Base-by-base conservation (phyloP, 2,113 vertebrate species). In the Salvator merianae region DNA sequence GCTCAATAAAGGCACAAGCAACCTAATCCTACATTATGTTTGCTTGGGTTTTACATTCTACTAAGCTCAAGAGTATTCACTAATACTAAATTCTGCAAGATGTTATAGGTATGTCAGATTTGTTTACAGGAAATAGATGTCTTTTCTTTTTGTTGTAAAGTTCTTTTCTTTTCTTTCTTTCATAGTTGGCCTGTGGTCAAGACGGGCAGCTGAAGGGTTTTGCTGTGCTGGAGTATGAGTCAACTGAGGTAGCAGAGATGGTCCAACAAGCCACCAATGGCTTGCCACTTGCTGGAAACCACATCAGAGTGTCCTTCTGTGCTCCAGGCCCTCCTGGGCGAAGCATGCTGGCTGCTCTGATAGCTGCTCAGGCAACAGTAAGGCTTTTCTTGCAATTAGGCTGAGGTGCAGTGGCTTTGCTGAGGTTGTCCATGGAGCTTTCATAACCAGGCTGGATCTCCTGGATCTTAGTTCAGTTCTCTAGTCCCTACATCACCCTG, bases 321-420 rank as follows among this genome's bases (percentile, higher is more conserved):
- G 98, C 97, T 26, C 98, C 98, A 0, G 98, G 98, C 0, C 97
- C 97, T 3, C 97, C 98, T 0, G 98, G 98, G 30, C 96, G 98
- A 86, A 98, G 98, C 93, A 98, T 98, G 97, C 83, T 99, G 89
- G 98, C 98, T 0, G 98, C 98, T 0, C 95, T 99, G 55, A 98
- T 98, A 1, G 98, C 98, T 0, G 98, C 98, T 0, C 98, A 98
- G 86, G 98, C 97, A 10, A 98, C 97, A 93, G 98, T 98, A 94
- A 90, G 89, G 40, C 32, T 6, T 8, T 18, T 8, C 24, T 38
- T 8, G 1, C 36, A 59, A 59, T 59, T 59, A 20, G 55, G 20
- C 20, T 20, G 18, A 59, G 55, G 20, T 20, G 18, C 16, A 59
- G 16, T 59, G 53, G 43, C 43, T 47, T 47, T 5, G 5, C 43